Percentiles rank a stretch among this genome's conserved stretches.
phyloP scores from a whole-genome alignment of 1,140 invertebrate genomes.

The Caerostris darwini region DNA sequence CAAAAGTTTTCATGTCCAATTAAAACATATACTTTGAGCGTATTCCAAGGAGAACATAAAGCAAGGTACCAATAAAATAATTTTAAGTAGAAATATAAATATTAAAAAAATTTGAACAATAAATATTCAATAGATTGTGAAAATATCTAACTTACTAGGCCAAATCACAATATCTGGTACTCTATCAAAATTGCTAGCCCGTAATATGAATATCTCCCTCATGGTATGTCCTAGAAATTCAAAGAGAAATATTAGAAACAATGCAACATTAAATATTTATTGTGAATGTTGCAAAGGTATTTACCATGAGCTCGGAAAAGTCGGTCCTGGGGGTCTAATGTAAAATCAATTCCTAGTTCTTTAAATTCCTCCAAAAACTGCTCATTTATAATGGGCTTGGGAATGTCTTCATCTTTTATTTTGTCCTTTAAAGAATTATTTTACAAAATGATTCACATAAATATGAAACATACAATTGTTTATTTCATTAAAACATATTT shows the following conservation, averaged over 20 bases:
- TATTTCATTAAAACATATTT: too few species aligned
- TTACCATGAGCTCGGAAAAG: conserved; percentile 93
- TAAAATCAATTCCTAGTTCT: conserved; percentile 86
- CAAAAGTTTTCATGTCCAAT: too few species aligned
- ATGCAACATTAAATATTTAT: not conserved
- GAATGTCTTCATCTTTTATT: conserved; percentile 82
- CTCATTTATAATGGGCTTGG: conserved; percentile 82
- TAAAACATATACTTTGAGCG: too few species aligned
- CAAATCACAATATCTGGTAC: conserved; percentile 97
- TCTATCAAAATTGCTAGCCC: conserved; percentile 87
- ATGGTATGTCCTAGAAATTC: conserved; percentile 89
- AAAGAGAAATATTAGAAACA: not conserved
- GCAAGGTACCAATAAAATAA: not conserved
- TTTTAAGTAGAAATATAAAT: not conserved
- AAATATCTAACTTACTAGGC: conserved; percentile 86
- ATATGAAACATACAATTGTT: too few species aligned
- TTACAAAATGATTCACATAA: too few species aligned
- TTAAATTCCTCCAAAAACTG: conserved; percentile 86
- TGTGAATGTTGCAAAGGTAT: not conserved
- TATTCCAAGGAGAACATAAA: not conserved
- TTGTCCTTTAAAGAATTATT: conserved; percentile 79
- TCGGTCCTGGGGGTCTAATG: conserved; percentile 90
- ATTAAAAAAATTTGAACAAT: not conserved
- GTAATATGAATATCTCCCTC: conserved; percentile 91
- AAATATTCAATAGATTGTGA: not conserved